phyloP scores from a whole-genome alignment of 1,140 invertebrate species.

The Aleiodes sp. region DNA sequence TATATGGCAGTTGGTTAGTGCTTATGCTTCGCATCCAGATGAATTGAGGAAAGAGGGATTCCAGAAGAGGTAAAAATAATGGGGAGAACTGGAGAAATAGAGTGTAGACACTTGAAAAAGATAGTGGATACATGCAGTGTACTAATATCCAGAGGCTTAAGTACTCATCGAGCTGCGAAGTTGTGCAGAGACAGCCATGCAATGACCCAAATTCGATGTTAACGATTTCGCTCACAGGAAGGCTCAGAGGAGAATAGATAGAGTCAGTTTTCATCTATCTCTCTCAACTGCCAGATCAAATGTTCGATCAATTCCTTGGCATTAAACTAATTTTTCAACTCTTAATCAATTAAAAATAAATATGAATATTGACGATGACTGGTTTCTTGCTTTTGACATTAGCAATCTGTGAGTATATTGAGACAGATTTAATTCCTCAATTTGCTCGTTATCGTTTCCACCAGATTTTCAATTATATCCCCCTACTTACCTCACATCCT shows the following conservation, averaged over 20 bases:
- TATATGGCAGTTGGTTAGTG: too few species aligned
- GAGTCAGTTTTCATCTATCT: background rate
- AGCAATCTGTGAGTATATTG: background rate
- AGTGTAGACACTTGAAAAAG: background rate
- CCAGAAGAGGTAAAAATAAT: too few species aligned
- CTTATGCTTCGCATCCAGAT: too few species aligned
- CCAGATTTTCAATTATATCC: constrained; percentile 8
- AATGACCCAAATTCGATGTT: constrained; percentile 52
- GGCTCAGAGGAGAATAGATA: background rate
- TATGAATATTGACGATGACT: too few species aligned
- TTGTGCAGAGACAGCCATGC: constrained; percentile 44
- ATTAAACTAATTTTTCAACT: background rate
- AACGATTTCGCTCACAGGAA: constrained; percentile 38
- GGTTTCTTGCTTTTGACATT: too few species aligned
- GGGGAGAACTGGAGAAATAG: constrained; percentile 13
- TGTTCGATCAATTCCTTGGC: background rate
- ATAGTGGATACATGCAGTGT: constrained; percentile 36
- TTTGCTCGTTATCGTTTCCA: constrained; percentile 15
- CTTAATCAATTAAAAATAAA: background rate
- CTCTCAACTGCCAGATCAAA: background rate
- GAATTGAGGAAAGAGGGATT: too few species aligned
- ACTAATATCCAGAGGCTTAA: constrained; percentile 53
- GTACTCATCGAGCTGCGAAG: constrained; percentile 43
- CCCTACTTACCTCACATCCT: background rate
- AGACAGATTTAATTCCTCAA: constrained; percentile 4